These are phyloP conservation scores for Hemistola chrysoprasaria DNA, from an alignment of 2,888 invertebrate species.

Conservation along the genomic window DNA sequence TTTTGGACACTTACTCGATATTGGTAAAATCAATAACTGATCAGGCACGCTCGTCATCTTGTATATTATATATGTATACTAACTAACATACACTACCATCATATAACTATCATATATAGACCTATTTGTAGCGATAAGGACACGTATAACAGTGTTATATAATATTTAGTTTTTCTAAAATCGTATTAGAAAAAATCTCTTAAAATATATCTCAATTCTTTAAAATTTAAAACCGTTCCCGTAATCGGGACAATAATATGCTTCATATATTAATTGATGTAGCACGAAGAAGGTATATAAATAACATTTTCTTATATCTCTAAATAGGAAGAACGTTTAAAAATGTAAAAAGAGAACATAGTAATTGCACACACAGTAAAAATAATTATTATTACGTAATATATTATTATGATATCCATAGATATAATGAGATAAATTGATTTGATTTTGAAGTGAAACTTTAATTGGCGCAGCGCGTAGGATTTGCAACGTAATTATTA, in stretches of 20 bases:
- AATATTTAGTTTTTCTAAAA: conserved; percentile 62
- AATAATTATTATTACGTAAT: conserved; percentile 48
- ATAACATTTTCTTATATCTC: conserved; percentile 67
- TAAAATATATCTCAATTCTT: conserved; percentile 79
- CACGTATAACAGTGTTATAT: conserved; percentile 69
- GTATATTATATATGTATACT: conserved; percentile 46
- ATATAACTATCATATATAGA: conserved; percentile 52
- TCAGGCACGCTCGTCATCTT: conserved; percentile 48
- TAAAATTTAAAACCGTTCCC: conserved; percentile 42
- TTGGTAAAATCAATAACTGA: conserved; percentile 60
- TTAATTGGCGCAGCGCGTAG: too few species aligned
- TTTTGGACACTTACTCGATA: conserved; percentile 49
- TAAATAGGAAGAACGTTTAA: conserved; percentile 75
- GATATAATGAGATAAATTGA: conserved; percentile 12
- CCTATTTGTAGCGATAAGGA: conserved; percentile 69
- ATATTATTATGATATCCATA: conserved; percentile 36
- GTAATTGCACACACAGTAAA: conserved; percentile 74
- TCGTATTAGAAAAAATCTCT: conserved; percentile 74
- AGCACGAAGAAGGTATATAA: conserved; percentile 56
- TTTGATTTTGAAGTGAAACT: background rate
- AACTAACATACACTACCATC: conserved; percentile 46
- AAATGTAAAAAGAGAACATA: conserved; percentile 66
- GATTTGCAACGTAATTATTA: too few species aligned
- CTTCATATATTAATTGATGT: conserved; percentile 59
- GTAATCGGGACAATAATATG: conserved; percentile 49